phyloP scores from a whole-genome alignment of 2,888 invertebrate genomes.

The Boloria selene region DNA sequence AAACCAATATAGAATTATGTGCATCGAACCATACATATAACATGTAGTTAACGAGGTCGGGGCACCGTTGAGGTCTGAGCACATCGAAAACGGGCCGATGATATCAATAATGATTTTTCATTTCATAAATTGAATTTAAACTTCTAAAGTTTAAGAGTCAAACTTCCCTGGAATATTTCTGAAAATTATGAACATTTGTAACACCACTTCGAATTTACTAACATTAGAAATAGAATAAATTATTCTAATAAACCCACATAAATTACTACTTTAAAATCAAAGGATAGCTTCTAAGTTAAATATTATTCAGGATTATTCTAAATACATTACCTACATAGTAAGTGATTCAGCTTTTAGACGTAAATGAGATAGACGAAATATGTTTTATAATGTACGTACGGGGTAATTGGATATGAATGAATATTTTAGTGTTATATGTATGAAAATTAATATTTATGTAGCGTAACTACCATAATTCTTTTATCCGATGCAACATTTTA shows the following conservation, averaged over 20 bases:
- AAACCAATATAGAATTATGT: no score
- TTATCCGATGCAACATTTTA: no score
- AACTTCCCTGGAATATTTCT: conserved; percentile 20
- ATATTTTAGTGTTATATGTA: no score
- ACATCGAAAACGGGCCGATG: neutral
- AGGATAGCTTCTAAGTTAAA: conserved; percentile 5
- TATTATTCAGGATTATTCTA: conserved; percentile 10
- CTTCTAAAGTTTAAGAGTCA: conserved; percentile 2
- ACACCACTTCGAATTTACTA: conserved; percentile 22
- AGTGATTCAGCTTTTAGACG: no score
- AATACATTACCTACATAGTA: neutral
- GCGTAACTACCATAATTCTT: no score
- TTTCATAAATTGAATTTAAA: conserved; percentile 16
- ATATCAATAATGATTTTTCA: conserved; percentile 17
- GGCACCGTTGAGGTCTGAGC: no score
- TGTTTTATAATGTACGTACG: no score
- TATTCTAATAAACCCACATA: conserved; percentile 14
- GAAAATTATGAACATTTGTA: conserved; percentile 13
- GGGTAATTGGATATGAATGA: no score
- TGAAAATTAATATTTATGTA: no score
- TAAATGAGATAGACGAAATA: no score
- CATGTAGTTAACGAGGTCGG: no score
- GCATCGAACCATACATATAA: no score
- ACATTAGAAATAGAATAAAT: conserved; percentile 16
- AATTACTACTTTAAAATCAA: conserved; percentile 16